Evolutionary conservation across 2,888 invertebrate species (phyloP), one percentile per base, ranked within the genome.

Genomic region (Tolmerus cingulatus): DNA sequence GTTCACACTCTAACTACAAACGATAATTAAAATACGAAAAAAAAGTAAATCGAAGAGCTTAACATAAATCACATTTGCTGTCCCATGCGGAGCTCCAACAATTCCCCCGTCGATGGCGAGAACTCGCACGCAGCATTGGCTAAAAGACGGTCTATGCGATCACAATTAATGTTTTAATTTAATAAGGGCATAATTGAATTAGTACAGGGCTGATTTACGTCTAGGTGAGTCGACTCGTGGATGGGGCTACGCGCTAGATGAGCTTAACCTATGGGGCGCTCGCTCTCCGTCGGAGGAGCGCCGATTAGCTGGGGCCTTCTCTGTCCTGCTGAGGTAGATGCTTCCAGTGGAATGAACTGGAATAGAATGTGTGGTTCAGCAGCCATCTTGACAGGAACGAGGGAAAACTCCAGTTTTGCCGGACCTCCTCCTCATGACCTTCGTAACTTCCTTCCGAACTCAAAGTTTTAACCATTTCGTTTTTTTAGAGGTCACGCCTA

Each of bases 331-430:
- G 66, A n/a, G 66, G 55, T n/a, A 79, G 16, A 19, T 86, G 86
- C 40, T 86, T 86, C 78, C 86, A 86, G 51, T 86, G 86, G 40
- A 86, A 86, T 37, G 86, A 86, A 66, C 78, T 86, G 34, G 86
- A 86, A 30, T 86, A 86, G n/a, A 86, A 86, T 43, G 77, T 86
- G 27, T 55, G 86, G 57, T 79, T 86, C 40, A 86, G 66, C 43
- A 86, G 78, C 86, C 86, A 86, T 86, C 86, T 86, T 79, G 86
- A 78, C 27, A 86, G 66, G 40, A 86, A 79, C n/a, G 86, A 77
- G 78, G 86, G 78, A 19, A 86, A 86, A 77, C 43, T 86, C 78
- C 78, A 66, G 27, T 77, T 86, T n/a, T 66, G 78, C 23, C 34
- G 74, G n/a, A 37, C 16, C 16, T 66, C 86, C 55, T 16, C 37